phyloP scores from a whole-genome alignment of 2,888 invertebrate species.

The Hylaea fasciaria region DNA sequence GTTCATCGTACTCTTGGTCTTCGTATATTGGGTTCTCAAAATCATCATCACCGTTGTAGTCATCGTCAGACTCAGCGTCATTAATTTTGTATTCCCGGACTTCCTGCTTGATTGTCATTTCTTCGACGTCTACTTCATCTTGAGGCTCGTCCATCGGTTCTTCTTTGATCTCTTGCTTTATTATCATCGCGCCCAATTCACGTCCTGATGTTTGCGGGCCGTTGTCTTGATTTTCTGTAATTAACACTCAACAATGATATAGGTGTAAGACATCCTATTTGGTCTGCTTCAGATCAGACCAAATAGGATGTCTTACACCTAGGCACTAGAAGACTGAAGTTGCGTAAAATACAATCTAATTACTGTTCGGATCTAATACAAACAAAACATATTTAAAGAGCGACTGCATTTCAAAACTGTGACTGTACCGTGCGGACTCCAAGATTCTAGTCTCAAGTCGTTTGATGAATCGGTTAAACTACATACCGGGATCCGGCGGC shows the following conservation, averaged over 20 bases:
- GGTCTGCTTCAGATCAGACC: too few relatives aligned
- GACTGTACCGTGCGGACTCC: too few relatives aligned
- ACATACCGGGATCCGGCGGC: conserved; percentile 68
- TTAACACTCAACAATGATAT: background rate
- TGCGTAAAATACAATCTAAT: too few relatives aligned
- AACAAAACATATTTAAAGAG: too few relatives aligned
- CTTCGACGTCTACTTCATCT: conserved; percentile 24
- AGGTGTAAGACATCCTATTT: too few relatives aligned
- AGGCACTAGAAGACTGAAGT: too few relatives aligned
- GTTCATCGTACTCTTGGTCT: conserved; percentile 5
- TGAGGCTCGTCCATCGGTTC: conserved; percentile 29
- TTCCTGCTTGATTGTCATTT: conserved; percentile 35
- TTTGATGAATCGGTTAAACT: too few relatives aligned
- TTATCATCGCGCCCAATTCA: conserved; percentile 14
- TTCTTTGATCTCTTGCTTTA: conserved; percentile 44
- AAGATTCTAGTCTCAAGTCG: too few relatives aligned
- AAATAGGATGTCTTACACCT: too few relatives aligned
- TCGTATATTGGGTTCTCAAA: conserved; percentile 9
- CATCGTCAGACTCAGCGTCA: conserved; percentile 11
- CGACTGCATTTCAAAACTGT: too few relatives aligned
- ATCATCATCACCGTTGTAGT: too few relatives aligned
- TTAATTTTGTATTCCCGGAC: conserved; percentile 19
- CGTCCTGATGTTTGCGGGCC: background rate
- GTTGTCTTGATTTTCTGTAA: conserved; percentile 5
- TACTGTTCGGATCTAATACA: too few relatives aligned